Conservation (phyloP, 2,888 invertebrate species). For the Branchipolynoe longqiensis region DNA sequence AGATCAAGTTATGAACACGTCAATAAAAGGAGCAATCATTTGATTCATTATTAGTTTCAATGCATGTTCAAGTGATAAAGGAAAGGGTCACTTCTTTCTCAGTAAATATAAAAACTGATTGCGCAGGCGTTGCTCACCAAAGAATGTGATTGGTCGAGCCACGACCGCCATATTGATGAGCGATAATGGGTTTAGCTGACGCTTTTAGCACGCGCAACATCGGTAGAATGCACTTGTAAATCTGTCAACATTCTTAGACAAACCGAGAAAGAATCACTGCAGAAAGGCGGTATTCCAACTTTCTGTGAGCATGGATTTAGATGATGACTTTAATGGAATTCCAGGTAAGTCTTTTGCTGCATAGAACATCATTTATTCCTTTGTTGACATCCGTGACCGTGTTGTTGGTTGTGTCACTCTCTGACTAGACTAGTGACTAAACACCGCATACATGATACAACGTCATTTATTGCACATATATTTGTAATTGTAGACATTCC, state of each 20-base stretch:
- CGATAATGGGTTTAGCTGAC: neutral
- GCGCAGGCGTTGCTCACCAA: no score
- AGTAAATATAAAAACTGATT: no score
- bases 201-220: neutral
- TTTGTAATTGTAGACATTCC: no score
- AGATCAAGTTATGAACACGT: no score
- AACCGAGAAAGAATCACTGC: neutral
- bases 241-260: no score
- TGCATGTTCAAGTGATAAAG: no score
- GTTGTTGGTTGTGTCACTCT: neutral
- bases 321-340: slow-evolving; percentile 30
- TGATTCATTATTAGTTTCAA: no score
- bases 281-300: neutral
- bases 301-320: slow-evolving; percentile 13
- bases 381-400: slow-evolving; percentile 21
- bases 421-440: no score
- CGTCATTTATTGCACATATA: no score
- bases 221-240: neutral
- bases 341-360: slow-evolving; percentile 19
- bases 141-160: neutral
- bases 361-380: neutral
- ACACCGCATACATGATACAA: no score
- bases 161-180: slow-evolving; percentile 2
- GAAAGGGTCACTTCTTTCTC: no score
- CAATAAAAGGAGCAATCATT: no score